Conservation (phyloP, 30 jellyfish, hydroid and myxozoan genomes). For the Aurelia sp. region DNA sequence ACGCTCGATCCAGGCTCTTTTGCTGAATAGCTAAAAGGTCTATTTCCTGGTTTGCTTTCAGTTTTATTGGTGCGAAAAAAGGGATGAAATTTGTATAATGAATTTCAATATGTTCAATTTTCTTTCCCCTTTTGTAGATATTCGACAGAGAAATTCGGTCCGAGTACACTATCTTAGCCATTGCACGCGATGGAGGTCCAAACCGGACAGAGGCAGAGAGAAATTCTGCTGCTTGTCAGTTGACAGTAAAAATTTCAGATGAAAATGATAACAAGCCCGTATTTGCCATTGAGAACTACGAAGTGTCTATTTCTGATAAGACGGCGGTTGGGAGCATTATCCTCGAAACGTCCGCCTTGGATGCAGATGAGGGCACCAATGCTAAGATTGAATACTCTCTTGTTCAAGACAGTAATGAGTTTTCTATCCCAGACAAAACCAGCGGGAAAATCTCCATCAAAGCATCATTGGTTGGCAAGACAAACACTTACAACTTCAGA, state of each 20-base stretch:
- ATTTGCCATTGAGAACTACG: conserved; percentile 89
- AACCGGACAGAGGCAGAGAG: conserved; percentile 93
- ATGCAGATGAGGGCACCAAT: conserved; percentile 87
- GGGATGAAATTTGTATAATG: no score
- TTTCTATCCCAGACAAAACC: conserved; percentile 68
- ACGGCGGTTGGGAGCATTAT: conserved; percentile 77
- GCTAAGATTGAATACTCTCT: conserved; percentile 83
- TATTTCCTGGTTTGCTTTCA: no score
- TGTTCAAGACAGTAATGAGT: conserved; percentile 39
- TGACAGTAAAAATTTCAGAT: conserved; percentile 82
- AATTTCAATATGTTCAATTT: no score
- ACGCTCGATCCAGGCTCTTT: no score
- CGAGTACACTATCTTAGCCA: conserved; percentile 79
- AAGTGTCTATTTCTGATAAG: conserved; percentile 80
- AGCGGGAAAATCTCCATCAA: conserved; percentile 83
- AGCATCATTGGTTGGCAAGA: conserved; percentile 41
- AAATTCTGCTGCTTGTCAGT: conserved; percentile 96
- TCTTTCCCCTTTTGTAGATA: background rate
- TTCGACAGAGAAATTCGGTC: conserved; percentile 89
- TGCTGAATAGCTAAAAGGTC: no score
- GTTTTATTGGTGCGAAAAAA: no score
- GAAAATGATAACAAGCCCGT: conserved; percentile 87
- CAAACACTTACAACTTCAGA: conserved; percentile 63
- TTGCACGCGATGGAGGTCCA: conserved; percentile 98
- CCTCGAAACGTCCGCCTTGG: conserved; percentile 91